Evolutionary conservation across 2,797 vertebrate genomes (phyloP), one percentile per base, ranked within the genome.

Genomic region (Peromyscus melanophrys): DNA sequence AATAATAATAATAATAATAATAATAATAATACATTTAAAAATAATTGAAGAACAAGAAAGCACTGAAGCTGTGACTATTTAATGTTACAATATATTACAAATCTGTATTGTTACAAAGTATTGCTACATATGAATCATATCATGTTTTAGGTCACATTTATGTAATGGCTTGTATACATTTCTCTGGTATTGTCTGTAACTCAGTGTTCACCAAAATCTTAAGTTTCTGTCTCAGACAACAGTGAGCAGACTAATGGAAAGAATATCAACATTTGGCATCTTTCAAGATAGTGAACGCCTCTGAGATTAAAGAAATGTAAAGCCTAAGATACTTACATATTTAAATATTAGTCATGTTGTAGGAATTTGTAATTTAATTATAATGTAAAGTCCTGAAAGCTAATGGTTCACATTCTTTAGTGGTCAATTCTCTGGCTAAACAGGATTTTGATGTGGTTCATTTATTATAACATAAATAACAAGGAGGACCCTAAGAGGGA

Each of bases 41-140:
- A 27, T 27, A 52, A 55, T 16, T 2, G 2, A 55, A 37, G 34
- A 69, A 37, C 4, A 86, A 55, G 9, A 71, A 52, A 29, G 77
- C 57, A 84, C 46, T 76, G 90, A 87, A 71, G 1, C 13, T 37
- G 95, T 80, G 34, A 81, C 12, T 55, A 87, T 25, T 76, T 34
- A 69, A 17, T 34, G n/a, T 55, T 49, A 78, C 1, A 59, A 63
- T 52, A 75, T 52, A 71, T 84, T 88, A 76, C 19, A 40, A 29
- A 81, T 11, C 27, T 93, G 40, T 63, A 90, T 29, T 96, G 80
- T 76, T 89, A 78, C n/a, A 29, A 29, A 80, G 9, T 21, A 25
- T 75, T 43, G 71, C 40, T 92, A 52, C 43, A 94, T 91, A 82
- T 86, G 29, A 95, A 81, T 92, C 43, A 49, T 17, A 46, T 86